phyloP scores from a whole-genome alignment of 2,113 vertebrate species.

The Ibidorhyncha struthersii region DNA sequence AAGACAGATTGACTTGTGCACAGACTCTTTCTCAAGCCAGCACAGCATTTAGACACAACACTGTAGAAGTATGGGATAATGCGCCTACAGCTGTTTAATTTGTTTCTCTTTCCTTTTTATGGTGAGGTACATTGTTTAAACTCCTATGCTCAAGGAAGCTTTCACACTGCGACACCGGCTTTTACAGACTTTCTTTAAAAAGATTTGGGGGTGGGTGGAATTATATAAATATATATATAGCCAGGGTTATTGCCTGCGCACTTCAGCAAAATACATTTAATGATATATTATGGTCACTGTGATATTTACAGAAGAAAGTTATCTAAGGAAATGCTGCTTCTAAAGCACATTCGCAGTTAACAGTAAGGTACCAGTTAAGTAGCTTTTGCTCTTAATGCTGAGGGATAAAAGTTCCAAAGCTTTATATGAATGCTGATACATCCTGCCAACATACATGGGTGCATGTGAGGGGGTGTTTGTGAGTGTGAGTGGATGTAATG shows the following conservation, averaged over 20 bases:
- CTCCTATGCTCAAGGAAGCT: constrained; percentile 76
- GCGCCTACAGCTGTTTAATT: constrained; percentile 80
- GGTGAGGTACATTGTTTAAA: constrained; percentile 74
- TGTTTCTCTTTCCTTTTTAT: constrained; percentile 69
- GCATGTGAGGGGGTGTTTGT: not conserved
- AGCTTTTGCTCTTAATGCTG: constrained; percentile 63
- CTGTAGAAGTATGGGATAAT: constrained; percentile 93
- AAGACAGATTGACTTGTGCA: constrained; percentile 72
- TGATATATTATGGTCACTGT: constrained; percentile 78
- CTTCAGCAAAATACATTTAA: constrained; percentile 70
- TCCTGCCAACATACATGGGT: constrained; percentile 24
- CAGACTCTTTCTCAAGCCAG: constrained; percentile 88
- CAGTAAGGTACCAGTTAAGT: constrained; percentile 51
- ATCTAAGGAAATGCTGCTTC: constrained; percentile 63
- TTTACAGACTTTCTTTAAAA: constrained; percentile 76
- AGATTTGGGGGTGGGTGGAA: constrained; percentile 24
- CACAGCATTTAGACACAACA: constrained; percentile 99
- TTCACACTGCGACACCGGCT: constrained; percentile 84
- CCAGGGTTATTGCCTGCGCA: constrained; percentile 64
- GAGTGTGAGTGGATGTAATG: not conserved
- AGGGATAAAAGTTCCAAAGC: constrained; percentile 68
- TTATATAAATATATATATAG: constrained; percentile 73
- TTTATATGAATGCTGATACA: constrained; percentile 67
- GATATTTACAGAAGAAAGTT: constrained; percentile 76
- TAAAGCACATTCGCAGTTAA: constrained; percentile 59